Evolutionary conservation across 2,888 invertebrate genomes (phyloP).

Genomic region (Poecilus cupreus): DNA sequence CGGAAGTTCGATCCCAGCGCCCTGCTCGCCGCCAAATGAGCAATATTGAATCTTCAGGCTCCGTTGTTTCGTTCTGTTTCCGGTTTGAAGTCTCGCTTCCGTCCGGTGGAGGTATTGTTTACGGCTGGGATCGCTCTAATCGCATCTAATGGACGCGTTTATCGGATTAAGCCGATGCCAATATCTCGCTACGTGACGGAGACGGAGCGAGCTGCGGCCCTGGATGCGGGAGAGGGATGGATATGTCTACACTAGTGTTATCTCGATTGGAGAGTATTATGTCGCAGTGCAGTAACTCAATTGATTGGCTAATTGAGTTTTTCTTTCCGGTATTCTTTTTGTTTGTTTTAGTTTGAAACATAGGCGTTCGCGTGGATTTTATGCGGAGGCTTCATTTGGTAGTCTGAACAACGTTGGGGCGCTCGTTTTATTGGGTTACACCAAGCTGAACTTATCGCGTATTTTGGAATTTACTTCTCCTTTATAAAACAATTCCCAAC

Average conservation of each 20-base stretch:
- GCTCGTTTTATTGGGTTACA: background rate
- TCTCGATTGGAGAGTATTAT: conserved; percentile 55
- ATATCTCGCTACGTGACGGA: conserved; percentile 31
- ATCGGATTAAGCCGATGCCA: conserved; percentile 51
- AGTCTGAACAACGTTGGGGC: background rate
- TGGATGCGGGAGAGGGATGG: background rate
- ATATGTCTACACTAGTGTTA: conserved; percentile 34
- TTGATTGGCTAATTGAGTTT: conserved; percentile 56
- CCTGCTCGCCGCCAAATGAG: conserved; percentile 8
- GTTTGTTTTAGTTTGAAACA: conserved; percentile 43
- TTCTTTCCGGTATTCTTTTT: conserved; percentile 36
- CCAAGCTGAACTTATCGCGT: background rate
- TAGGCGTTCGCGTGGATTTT: background rate
- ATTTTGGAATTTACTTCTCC: background rate
- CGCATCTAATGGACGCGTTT: conserved; percentile 53
- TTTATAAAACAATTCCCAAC: no score
- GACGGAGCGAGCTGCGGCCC: background rate
- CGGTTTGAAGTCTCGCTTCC: conserved; percentile 30
- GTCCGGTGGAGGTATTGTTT: conserved; percentile 34
- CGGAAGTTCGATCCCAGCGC: background rate
- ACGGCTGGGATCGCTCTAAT: conserved; percentile 42
- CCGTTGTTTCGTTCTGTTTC: conserved; percentile 9
- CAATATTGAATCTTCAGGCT: conserved; percentile 52
- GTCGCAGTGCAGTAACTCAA: conserved; percentile 56
- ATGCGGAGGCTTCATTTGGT: background rate